Conservation (phyloP, 2,797 vertebrate genomes). For the Squalus acanthias region DNA sequence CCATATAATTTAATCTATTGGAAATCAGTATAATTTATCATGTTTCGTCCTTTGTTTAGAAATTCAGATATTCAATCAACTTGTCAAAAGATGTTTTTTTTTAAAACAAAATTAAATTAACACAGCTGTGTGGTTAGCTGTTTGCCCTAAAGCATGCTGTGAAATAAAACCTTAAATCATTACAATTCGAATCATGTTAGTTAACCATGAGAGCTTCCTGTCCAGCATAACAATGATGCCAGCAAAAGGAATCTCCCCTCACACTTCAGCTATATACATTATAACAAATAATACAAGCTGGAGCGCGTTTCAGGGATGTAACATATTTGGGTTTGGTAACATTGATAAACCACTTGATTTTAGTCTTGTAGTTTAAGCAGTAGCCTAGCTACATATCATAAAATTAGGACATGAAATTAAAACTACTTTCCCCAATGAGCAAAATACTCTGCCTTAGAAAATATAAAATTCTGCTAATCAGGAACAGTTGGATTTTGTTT, state of each 20-base stretch:
- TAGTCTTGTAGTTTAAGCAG: too few relatives aligned
- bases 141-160: not conserved
- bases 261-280: not conserved
- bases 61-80: not conserved
- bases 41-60: not conserved
- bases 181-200: not conserved
- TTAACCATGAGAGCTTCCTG: not conserved
- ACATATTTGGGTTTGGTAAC: too few relatives aligned
- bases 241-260: not conserved
- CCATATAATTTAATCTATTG: not conserved
- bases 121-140: too few relatives aligned
- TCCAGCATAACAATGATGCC: not conserved
- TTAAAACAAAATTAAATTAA: not conserved
- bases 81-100: not conserved
- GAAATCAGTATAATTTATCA: not conserved
- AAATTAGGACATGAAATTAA: too few relatives aligned
- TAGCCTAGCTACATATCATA: too few relatives aligned
- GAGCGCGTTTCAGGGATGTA: too few relatives aligned
- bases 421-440: too few relatives aligned
- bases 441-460: too few relatives aligned
- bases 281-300: not conserved
- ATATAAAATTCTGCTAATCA: too few relatives aligned
- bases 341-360: too few relatives aligned
- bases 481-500: too few relatives aligned
- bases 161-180: not conserved